Conservation (phyloP, 1,140 invertebrate species). For the Aphelinus atriplicis region DNA sequence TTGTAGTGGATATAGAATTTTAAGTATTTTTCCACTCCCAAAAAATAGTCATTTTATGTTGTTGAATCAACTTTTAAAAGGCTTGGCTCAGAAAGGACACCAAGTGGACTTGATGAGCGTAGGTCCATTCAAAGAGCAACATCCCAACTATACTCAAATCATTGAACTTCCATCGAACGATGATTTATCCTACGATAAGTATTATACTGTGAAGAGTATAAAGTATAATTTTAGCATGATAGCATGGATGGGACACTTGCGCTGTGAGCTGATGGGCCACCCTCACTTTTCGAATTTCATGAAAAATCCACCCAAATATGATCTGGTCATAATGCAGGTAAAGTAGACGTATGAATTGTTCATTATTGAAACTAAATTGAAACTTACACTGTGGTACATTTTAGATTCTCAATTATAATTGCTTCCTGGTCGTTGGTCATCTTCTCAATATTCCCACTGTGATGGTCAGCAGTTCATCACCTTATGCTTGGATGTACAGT, state of each 20-base stretch:
- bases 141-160: slow-evolving; percentile 49
- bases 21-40: slow-evolving; percentile 50
- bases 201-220: too few species aligned
- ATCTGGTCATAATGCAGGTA: slow-evolving; percentile 51
- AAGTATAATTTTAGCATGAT: too few species aligned
- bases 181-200: too few species aligned
- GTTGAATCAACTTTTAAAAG: slow-evolving; percentile 51
- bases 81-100: slow-evolving; percentile 51
- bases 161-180: slow-evolving; percentile 12
- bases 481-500: slow-evolving; percentile 72
- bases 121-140: slow-evolving; percentile 43
- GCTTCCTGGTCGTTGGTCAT: slow-evolving; percentile 53
- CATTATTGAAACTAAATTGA: neutral
- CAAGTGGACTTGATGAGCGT: slow-evolving; percentile 52
- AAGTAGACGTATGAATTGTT: neutral
- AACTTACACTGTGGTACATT: slow-evolving; percentile 10
- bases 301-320: slow-evolving; percentile 51
- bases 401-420: slow-evolving; percentile 54
- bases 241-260: neutral
- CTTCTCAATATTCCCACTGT: slow-evolving; percentile 70
- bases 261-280: slow-evolving; percentile 28
- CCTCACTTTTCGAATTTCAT: slow-evolving; percentile 48
- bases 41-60: slow-evolving; percentile 52
- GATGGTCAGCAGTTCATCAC: slow-evolving; percentile 68
- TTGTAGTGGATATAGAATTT: slow-evolving; percentile 41